phyloP scores from a whole-genome alignment of 2,113 vertebrate genomes.

The Brienomyrus brachyistius region DNA sequence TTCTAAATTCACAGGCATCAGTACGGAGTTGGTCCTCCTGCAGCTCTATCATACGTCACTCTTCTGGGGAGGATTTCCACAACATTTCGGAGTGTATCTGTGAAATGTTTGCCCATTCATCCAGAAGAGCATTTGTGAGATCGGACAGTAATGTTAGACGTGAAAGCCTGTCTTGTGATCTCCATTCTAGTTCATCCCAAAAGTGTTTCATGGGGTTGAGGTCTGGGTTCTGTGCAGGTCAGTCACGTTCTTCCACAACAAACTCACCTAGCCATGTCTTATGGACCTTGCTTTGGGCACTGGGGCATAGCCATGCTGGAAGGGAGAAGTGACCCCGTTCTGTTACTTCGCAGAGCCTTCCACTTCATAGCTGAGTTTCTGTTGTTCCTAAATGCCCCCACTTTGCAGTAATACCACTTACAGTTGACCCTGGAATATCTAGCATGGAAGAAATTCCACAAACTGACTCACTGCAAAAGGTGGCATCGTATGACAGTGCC shows the following conservation, averaged over 20 bases:
- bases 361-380: background rate
- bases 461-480: background rate
- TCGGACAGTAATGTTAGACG: too few relatives aligned
- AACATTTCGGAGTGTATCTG: background rate
- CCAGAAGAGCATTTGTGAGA: too few relatives aligned
- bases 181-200: too few relatives aligned
- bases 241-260: background rate
- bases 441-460: background rate
- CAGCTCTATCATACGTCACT: background rate
- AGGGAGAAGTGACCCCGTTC: background rate
- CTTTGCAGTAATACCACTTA: background rate
- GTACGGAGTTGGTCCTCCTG: background rate
- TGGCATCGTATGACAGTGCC: background rate
- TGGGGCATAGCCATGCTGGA: background rate
- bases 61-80: background rate
- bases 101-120: background rate
- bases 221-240: background rate
- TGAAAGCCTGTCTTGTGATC: too few relatives aligned
- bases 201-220: too few relatives aligned
- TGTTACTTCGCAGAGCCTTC: background rate
- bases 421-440: background rate
- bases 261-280: background rate
- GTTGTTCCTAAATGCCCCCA: background rate
- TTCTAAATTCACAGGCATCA: background rate
- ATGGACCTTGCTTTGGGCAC: background rate